Conservation (phyloP, 2,113 vertebrate species). For the Orthonyx spaldingii region DNA sequence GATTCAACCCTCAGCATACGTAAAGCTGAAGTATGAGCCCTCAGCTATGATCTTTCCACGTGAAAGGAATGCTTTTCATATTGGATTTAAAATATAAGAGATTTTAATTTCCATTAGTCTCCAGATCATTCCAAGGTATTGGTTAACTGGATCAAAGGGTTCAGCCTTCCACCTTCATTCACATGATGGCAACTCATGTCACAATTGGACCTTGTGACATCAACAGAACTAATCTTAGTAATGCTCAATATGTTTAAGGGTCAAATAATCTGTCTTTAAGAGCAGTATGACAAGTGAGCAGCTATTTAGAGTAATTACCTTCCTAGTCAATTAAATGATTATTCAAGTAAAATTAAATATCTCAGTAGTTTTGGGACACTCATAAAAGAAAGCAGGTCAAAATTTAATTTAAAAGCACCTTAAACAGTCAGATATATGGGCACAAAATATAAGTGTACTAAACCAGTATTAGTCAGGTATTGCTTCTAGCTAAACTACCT, state of each 20-base stretch:
- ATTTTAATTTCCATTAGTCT: neutral
- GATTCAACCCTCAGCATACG: neutral
- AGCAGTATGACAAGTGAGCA: neutral
- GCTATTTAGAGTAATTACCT: neutral
- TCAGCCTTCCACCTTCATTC: neutral
- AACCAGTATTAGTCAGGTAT: neutral
- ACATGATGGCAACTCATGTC: neutral
- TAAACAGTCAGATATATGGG: neutral
- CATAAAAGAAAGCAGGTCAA: neutral
- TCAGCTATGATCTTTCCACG: fast-evolving
- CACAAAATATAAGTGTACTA: neutral
- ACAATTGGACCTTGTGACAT: neutral
- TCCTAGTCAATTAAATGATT: neutral
- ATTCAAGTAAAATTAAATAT: neutral
- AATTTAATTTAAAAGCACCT: neutral
- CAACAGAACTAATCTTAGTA: constrained; percentile 8
- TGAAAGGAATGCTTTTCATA: neutral
- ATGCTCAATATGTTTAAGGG: neutral
- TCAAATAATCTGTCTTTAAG: constrained; percentile 1
- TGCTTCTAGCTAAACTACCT: neutral
- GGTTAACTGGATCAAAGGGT: neutral
- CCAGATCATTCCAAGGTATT: neutral
- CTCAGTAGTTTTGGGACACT: neutral
- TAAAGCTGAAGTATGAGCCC: neutral
- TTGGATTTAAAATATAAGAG: neutral